Percentiles rank a stretch among this genome's conserved stretches.
Evolutionary conservation across 1,140 invertebrate genomes (phyloP).

Genomic region (Thaumatotibia leucotreta): DNA sequence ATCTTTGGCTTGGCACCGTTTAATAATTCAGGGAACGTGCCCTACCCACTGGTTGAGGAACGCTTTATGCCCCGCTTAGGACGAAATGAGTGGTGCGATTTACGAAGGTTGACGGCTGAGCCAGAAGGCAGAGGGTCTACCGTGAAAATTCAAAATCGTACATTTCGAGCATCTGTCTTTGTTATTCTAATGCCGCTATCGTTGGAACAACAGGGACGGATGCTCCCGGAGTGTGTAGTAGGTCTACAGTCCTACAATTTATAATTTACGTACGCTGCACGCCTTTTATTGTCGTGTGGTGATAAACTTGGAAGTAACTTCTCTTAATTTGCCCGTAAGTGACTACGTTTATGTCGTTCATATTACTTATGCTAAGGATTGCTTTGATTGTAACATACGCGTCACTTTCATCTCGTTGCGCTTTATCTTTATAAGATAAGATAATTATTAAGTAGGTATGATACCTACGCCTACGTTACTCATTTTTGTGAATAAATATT

Average conservation of each 20-base stretch:
- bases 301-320: neutral
- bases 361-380: neutral
- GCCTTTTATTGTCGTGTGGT: neutral
- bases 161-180: no score
- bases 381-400: neutral
- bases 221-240: no score
- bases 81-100: slow-evolving; percentile 1
- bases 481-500: no score
- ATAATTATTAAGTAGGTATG: no score
- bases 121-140: no score
- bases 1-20: slow-evolving; percentile 5
- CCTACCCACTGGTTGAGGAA: neutral
- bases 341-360: no score
- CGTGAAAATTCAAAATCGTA: no score
- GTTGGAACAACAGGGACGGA: no score
- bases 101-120: slow-evolving; percentile 1
- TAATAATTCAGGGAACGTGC: slow-evolving; percentile 12
- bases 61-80: neutral
- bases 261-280: neutral
- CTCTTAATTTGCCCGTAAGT: neutral
- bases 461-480: no score
- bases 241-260: neutral
- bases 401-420: no score
- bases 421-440: no score
- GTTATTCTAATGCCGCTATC: no score